Conservation (phyloP, 2,888 invertebrate species). For the Eretmocerus hayati region DNA sequence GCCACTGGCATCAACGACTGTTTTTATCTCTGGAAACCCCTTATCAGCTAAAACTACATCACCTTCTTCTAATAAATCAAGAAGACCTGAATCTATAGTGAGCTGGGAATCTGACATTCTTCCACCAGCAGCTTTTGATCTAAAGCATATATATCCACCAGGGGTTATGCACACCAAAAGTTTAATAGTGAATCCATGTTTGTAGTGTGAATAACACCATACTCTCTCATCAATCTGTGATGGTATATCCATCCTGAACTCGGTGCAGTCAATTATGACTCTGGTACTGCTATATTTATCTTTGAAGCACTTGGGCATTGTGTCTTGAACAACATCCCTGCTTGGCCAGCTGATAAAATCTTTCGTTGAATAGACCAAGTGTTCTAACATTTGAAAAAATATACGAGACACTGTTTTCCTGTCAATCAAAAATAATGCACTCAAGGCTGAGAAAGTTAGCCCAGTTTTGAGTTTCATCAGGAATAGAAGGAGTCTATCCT, state of each 20-base stretch:
- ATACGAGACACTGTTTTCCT: conserved; percentile 23
- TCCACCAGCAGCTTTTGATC: too few relatives aligned
- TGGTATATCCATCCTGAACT: conserved; percentile 16
- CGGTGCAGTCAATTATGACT: conserved; percentile 21
- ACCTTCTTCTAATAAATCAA: too few relatives aligned
- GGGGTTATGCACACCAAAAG: too few relatives aligned
- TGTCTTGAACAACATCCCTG: conserved; percentile 4
- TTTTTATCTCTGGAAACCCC: too few relatives aligned
- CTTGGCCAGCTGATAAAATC: conserved; percentile 11
- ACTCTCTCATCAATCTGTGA: conserved; percentile 9
- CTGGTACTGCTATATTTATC: conserved; percentile 11
- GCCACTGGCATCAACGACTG: too few relatives aligned
- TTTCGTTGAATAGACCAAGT: conserved; percentile 1
- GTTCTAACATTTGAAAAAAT: conserved; percentile 11
- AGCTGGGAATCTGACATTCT: too few relatives aligned
- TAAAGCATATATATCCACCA: too few relatives aligned
- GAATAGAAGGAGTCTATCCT: too few relatives aligned
- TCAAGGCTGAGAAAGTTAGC: conserved; percentile 23
- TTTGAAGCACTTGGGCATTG: conserved; percentile 5
- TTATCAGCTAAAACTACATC: too few relatives aligned
- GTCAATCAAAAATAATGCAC: conserved; percentile 23
- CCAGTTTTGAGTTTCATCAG: conserved; percentile 26
- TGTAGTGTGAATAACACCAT: too few relatives aligned
- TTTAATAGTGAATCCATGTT: too few relatives aligned
- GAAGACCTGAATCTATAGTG: too few relatives aligned